Evolutionary conservation across 2,113 vertebrate genomes (phyloP), one percentile per base, ranked within the genome.

Genomic region (Hippocampus mohnikei): DNA sequence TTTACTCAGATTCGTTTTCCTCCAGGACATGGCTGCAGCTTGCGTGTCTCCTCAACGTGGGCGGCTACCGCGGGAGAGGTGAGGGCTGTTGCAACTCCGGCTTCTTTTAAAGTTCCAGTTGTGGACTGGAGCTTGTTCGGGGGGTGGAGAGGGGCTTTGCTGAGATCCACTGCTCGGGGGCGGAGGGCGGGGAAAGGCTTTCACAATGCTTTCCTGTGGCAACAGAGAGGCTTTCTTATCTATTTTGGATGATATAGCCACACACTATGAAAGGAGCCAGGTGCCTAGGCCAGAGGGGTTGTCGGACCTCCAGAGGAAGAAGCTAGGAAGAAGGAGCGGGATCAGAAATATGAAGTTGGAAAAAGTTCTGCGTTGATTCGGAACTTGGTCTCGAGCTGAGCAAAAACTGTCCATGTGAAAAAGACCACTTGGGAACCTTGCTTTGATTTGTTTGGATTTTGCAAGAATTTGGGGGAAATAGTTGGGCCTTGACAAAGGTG

Each of bases 11-110:
- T 72, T 55, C 52, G 15, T 55, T 33, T 60, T 71, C 55, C 80
- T 79, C 23, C 67, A 66, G 82, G 82, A 82, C 75, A 69, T 27
- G 33, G 70, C 44, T 70, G 62, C 52, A 29, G 56, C 3, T n/a
- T 72, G 60, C 53, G 70, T 27, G 60, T 64, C 60, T 78, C 69
- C 63, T 72, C 71, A 29, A 68, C 94, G 94, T 62, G 95, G 92
- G 84, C 92, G 95, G 84, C 92, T 94, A 80, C 93, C 93, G 46
- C 94, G 94, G 70, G 93, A 93, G 87, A 94, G 91, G 53, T 58
- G 33, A 1, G 12, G 53, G 67, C 59, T 64, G 29, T 70, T 74
- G 66, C 29, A 46, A 58, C 4, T 27, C 15, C 11, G 21, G 58
- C 53, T 40, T 61, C 62, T 70, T 64, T 80, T 67, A 58, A 80